Conservation (phyloP, 1,140 invertebrate genomes). For the Lordiphosa stackelbergi region DNA sequence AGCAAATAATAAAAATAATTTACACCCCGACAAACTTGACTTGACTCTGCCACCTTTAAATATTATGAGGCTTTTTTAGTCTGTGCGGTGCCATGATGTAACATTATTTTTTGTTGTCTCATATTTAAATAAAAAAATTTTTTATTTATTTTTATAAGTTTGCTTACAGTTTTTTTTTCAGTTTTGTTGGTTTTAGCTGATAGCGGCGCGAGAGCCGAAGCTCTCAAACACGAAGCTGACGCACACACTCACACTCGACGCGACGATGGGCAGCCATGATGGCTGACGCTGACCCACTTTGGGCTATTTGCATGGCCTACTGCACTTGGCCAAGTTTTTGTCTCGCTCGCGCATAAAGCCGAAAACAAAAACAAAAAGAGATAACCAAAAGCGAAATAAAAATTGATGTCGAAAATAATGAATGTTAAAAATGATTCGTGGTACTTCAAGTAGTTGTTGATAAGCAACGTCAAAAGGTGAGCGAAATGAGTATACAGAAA, state of each 20-base stretch:
- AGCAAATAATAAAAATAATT: conserved; percentile 58
- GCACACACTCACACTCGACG: background rate
- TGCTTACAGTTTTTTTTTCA: conserved; percentile 46
- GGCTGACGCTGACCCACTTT: conserved; percentile 70
- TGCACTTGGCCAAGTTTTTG: conserved; percentile 76
- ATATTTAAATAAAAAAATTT: conserved; percentile 53
- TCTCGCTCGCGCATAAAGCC: conserved; percentile 42
- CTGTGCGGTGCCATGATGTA: conserved; percentile 22
- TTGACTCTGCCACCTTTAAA: conserved; percentile 4
- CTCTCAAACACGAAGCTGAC: conserved; percentile 16
- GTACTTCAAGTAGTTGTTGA: conserved; percentile 21
- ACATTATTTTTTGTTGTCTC: conserved; percentile 42
- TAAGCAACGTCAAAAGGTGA: conserved; percentile 33
- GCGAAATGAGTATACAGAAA: conserved; percentile 4
- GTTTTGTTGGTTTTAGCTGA: conserved; percentile 19
- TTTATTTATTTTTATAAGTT: conserved; percentile 54
- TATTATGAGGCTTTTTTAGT: conserved; percentile 4
- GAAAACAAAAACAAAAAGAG: conserved; percentile 20
- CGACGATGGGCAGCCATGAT: conserved; percentile 29
- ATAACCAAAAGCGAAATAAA: conserved; percentile 16
- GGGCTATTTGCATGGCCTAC: conserved; percentile 75
- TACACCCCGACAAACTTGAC: conserved; percentile 35
- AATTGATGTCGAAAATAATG: conserved; percentile 9
- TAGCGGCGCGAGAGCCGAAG: background rate
- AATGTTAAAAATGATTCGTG: conserved; percentile 6